Evolutionary conservation across 2,797 vertebrate species (phyloP), one percentile per base, ranked within the genome.

Genomic region (Gorsachius magnificus): DNA sequence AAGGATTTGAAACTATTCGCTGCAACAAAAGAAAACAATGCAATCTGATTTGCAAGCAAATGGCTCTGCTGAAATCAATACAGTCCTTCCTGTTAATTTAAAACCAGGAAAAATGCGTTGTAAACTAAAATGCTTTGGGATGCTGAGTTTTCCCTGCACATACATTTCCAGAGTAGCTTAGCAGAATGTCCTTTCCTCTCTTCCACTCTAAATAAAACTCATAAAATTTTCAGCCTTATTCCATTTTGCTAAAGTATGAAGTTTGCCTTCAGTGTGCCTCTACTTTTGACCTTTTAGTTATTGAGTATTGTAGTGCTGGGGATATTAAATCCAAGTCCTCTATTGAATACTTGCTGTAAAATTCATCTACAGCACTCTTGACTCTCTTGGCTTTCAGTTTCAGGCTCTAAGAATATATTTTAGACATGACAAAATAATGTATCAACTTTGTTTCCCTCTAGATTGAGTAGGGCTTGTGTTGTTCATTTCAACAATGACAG

Each of bases 321-420:
- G 80, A 83, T 90, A 63, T 95, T 89, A 95, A 96, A 94, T 90
- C 24, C 69, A 74, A 45, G 31, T 54, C 16, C 18, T 86, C 19
- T 74, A 7, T 12, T 79, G 60, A 83, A 79, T 83, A 54, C 16
- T 77, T 88, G 65, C 63, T 94, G 43, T 87, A 80, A 94, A 96
- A 93, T 96, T 94, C 4, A 54, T 93, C 63, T 82, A 24, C 35
- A 78, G 46, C 38, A 66, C 46, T 38, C 75, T 78, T 78, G 75
- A 84, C 5, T 80, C 64, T 41, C 60, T 65, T 75, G 78, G 36
- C 66, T 83, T 91, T 91, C 36, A 56, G 60, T 86, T 92, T 89
- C 58, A 74, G 50, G 21, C 25, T 71, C 58, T 54, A 82, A 43
- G 38, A 94, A 77, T 76, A 19, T 77, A 54, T 93, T 87, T 77